Percentiles rank a stretch among this genome's conserved stretches.
These are phyloP conservation scores for Myiozetetes cayanensis DNA, from an alignment of 2,113 vertebrate species.

Conservation along the genomic window DNA sequence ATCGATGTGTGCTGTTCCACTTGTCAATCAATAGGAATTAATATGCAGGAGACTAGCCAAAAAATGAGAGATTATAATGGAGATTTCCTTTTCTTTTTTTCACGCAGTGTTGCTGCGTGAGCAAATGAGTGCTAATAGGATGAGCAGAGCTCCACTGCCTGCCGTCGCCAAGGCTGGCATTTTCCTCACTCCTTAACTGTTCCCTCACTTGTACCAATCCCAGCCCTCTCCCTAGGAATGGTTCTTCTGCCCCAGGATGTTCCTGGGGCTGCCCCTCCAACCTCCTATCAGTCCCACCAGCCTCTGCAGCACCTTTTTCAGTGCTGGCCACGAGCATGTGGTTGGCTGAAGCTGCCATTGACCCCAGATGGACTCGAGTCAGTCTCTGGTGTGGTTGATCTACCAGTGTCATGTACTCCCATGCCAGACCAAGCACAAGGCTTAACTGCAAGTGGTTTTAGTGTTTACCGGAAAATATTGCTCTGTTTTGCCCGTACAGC, in stretches of 20 bases:
- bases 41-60: background rate
- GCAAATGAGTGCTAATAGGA: background rate
- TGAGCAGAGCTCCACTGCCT: background rate
- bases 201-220: background rate
- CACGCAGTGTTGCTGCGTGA: background rate
- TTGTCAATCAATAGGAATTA: conserved; percentile 43
- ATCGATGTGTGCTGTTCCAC: conserved; percentile 34
- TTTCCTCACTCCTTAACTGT: background rate
- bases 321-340: background rate
- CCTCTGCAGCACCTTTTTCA: background rate
- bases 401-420: background rate
- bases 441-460: background rate
- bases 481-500: background rate
- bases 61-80: background rate
- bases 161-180: background rate
- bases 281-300: background rate
- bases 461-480: background rate
- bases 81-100: background rate
- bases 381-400: background rate
- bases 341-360: background rate
- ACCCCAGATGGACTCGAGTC: background rate
- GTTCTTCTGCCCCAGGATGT: background rate
- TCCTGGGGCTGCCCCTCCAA: background rate
- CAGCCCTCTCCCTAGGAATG: background rate
- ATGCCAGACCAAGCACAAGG: background rate